Conservation (phyloP, 2,888 invertebrate genomes). For the Steinernema hermaphroditum region DNA sequence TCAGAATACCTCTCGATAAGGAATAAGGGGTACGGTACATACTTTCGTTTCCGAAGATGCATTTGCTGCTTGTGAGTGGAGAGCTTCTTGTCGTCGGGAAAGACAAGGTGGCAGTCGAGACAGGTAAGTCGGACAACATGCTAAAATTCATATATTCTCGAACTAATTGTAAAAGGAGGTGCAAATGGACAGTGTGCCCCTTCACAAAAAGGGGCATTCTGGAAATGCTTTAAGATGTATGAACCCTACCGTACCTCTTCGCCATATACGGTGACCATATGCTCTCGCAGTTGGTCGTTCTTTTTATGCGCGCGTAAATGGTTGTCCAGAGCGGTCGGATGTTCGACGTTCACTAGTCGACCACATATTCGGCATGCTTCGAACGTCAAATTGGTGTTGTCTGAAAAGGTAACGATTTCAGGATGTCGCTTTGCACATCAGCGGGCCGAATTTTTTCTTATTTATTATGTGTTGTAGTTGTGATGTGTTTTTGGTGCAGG, state of each 20-base stretch:
- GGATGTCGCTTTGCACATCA: too few species aligned
- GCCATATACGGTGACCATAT: conserved; percentile 47
- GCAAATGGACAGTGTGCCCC: too few species aligned
- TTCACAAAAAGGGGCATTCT: too few species aligned
- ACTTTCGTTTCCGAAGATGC: conserved; percentile 48
- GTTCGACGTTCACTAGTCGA: conserved; percentile 51
- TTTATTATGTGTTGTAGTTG: too few species aligned
- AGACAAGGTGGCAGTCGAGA: conserved; percentile 54
- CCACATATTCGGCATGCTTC: conserved; percentile 54
- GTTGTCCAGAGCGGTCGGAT: conserved; percentile 55
- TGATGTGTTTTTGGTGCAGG: too few species aligned
- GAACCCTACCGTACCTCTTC: conserved; percentile 38
- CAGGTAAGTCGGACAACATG: conserved; percentile 49
- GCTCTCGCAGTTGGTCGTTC: conserved; percentile 53
- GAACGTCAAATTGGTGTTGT: conserved; percentile 32
- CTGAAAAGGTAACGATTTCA: conserved; percentile 1
- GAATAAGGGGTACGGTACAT: background rate
- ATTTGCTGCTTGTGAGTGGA: conserved; percentile 43
- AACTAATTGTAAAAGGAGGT: too few species aligned
- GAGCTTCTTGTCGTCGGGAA: conserved; percentile 52
- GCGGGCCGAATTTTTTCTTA: too few species aligned
- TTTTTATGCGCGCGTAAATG: conserved; percentile 58
- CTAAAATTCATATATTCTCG: conserved; percentile 38
- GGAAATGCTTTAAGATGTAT: background rate
- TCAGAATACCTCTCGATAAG: too few species aligned